A percentile compares a stretch with the other conserved stretches of the same genome.
Evolutionary conservation across 2,888 invertebrate species (phyloP).

Genomic region (Drosophila helvetica): DNA sequence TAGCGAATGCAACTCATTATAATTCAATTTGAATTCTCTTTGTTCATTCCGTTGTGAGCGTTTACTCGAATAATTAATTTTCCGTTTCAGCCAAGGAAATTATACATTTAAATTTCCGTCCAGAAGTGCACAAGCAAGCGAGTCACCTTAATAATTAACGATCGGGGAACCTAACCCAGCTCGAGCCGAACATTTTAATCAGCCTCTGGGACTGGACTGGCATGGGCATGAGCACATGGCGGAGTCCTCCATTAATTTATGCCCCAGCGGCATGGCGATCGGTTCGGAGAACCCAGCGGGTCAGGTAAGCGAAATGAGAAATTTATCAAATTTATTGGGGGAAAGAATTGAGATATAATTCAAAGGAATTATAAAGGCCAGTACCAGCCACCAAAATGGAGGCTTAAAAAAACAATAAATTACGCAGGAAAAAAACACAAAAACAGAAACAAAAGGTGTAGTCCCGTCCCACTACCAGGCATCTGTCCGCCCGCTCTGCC

Average conservation of each 20-base stretch:
- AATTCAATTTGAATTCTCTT: constrained; percentile 40
- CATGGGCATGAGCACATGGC: constrained; percentile 42
- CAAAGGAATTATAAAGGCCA: constrained; percentile 72
- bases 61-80: constrained; percentile 61
- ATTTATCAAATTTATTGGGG: constrained; percentile 75
- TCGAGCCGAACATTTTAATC: constrained; percentile 68
- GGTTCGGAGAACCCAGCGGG: constrained; percentile 57
- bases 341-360: constrained; percentile 79
- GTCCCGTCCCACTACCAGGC: constrained; percentile 30
- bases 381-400: constrained; percentile 56
- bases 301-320: constrained; percentile 73
- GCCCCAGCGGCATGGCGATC: constrained; percentile 50
- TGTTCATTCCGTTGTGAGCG: constrained; percentile 32
- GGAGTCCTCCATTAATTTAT: constrained; percentile 62
- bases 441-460: constrained; percentile 50
- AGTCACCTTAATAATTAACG: constrained; percentile 61
- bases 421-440: constrained; percentile 34
- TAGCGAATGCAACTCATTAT: constrained; percentile 45
- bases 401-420: constrained; percentile 72
- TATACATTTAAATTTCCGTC: constrained; percentile 64
- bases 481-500: constrained; percentile 30
- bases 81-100: constrained; percentile 52
- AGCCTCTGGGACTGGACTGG: constrained; percentile 33
- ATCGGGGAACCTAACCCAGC: constrained; percentile 60
- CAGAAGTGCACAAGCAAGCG: constrained; percentile 39